Base-by-base conservation (phyloP, 2,797 vertebrate species). In the Luscinia megarhynchos region DNA sequence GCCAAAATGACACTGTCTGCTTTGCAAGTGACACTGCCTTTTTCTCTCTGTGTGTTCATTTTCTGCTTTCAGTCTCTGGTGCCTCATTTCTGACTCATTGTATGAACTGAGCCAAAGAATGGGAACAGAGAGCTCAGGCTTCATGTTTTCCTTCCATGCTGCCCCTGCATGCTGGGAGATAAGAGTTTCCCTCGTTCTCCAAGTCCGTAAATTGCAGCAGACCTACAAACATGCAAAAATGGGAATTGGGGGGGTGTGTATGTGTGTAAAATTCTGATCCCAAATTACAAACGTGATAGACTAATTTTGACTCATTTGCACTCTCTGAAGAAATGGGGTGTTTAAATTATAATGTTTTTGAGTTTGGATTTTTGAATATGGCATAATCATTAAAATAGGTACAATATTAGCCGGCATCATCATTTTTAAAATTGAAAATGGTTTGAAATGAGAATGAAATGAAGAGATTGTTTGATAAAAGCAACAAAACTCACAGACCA, bases 11-110 rank as follows among this genome's bases (percentile, higher is more conserved):
- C 41, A 46, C 51, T 3, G 16, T 78, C 83, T 93, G 70, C 78
- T 89, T 75, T 84, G 74, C 27, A 40, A 82, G 70, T 43, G 57
- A 29, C 70, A 43, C 38, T 81, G 74, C 21, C 53, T 87, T 92
- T 78, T 85, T 51, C 66, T 27, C 57, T 27, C 53, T 53, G 18
- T 29, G 62, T 70, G 24, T 68, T 89, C 6, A 4, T 75, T 84
- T 86, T 95, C 58, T 81, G 74, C 50, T 85, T 92, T 86, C 64
- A 50, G 70, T 62, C 75, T 55, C 51, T 0, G 1, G 13, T 84
- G 55, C 87, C 23, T 94, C 85, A 68, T 74, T 93, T 93, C 75
- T 91, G 73, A 66, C 41, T 96, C 87, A 63, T 55, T 4, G 0
- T 41, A 59, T 15, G 67, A 89, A 69, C 38, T 15, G 77, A 78